A percentile compares a stretch with the other conserved stretches of the same genome.
Evolutionary conservation across 1,140 invertebrate genomes (phyloP).

Genomic region (Conopomorpha cramerella): DNA sequence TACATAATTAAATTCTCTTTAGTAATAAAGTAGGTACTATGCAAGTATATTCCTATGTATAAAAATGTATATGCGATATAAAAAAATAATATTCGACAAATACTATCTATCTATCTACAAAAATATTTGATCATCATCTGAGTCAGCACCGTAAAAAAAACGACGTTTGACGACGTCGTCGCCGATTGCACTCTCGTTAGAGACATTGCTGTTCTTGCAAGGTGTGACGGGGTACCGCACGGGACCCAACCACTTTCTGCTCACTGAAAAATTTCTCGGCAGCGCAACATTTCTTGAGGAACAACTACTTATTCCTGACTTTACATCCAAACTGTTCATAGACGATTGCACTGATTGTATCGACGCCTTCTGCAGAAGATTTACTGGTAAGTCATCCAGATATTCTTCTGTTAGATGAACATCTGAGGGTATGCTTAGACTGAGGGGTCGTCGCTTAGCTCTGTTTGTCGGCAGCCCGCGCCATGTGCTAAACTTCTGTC

Average conservation of each 20-base stretch:
- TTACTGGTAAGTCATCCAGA: slow-evolving; percentile 15
- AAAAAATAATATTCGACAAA: no score
- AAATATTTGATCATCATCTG: slow-evolving; percentile 60
- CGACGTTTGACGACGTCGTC: slow-evolving; percentile 31
- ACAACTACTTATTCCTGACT: slow-evolving; percentile 29
- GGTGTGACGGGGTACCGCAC: slow-evolving; percentile 66
- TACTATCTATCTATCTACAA: slow-evolving; percentile 21
- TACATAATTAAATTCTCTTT: no score
- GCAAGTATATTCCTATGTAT: no score
- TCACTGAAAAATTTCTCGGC: slow-evolving; percentile 58
- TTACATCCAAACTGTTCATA: slow-evolving; percentile 32
- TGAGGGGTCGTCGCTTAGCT: slow-evolving; percentile 36
- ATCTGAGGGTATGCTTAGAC: slow-evolving; percentile 46
- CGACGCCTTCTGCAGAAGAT: slow-evolving; percentile 27
- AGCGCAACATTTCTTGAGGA: slow-evolving; percentile 45
- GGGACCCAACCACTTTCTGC: slow-evolving; percentile 62
- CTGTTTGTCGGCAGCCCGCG: slow-evolving; percentile 17
- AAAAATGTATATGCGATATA: no score
- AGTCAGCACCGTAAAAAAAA: slow-evolving; percentile 54
- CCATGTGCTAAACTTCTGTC: slow-evolving; percentile 40
- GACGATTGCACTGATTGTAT: slow-evolving; percentile 44
- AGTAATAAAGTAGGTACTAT: no score
- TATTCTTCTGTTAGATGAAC: slow-evolving; percentile 37
- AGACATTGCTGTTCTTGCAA: slow-evolving; percentile 35
- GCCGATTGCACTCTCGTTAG: slow-evolving; percentile 21